These are phyloP conservation scores for Zoanthus solanderi DNA, from an alignment of 92 coral and sea anemone genomes.

Conservation along the genomic window DNA sequence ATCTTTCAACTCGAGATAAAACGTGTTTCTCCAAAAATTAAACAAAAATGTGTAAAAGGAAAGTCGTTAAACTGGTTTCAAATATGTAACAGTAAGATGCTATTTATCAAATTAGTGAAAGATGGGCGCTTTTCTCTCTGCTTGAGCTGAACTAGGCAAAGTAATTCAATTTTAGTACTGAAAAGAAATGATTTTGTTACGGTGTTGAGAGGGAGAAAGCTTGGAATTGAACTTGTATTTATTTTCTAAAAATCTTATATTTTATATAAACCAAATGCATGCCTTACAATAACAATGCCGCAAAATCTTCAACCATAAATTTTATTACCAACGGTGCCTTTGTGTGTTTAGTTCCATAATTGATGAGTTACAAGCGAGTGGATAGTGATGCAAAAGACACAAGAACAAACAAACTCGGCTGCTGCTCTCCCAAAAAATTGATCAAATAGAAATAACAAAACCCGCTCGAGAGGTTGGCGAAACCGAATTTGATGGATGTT, in stretches of 20 bases:
- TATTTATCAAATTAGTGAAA: not conserved
- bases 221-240: not conserved
- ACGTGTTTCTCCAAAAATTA: slow-evolving; percentile 7
- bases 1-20: slow-evolving; percentile 29
- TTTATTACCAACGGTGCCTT: not conserved
- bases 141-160: not conserved
- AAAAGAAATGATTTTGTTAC: no score
- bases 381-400: not conserved
- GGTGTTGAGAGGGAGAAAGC: not conserved
- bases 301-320: no score
- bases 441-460: not conserved
- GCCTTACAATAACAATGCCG: no score
- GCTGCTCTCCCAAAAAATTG: not conserved
- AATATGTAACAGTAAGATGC: not conserved
- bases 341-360: not conserved
- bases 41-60: not conserved
- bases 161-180: no score
- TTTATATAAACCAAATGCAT: no score
- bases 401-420: not conserved
- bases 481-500: not conserved
- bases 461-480: not conserved
- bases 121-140: no score
- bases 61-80: not conserved
- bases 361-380: not conserved
- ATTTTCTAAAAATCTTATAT: no score